phyloP scores from a whole-genome alignment of 2,113 vertebrate genomes.

The Centrocercus urophasianus region DNA sequence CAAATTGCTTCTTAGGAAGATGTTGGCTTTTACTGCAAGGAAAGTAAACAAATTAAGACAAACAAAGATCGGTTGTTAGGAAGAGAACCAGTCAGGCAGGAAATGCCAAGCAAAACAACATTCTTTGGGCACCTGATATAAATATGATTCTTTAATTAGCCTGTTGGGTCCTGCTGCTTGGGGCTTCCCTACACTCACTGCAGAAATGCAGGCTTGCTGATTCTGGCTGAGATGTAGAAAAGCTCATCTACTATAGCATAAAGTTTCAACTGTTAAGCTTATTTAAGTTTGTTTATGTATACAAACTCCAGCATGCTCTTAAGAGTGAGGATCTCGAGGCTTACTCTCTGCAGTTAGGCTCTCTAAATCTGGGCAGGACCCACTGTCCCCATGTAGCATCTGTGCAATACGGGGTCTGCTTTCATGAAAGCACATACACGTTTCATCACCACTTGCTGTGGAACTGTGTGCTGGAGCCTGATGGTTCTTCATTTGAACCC shows the following conservation, averaged over 20 bases:
- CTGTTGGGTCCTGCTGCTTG: conserved; percentile 5
- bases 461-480: neutral
- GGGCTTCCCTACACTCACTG: neutral
- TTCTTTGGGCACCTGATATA: conserved; percentile 32
- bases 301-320: neutral
- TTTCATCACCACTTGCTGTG: neutral
- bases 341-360: neutral
- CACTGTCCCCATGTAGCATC: too few relatives aligned
- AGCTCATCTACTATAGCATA: neutral
- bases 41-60: conserved; percentile 55
- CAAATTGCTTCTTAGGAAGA: conserved; percentile 27
- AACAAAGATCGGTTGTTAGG: conserved; percentile 40
- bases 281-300: neutral
- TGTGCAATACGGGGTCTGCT: neutral
- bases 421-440: neutral
- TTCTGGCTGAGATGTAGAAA: neutral
- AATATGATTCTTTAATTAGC: neutral
- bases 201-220: neutral
- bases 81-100: conserved; percentile 51
- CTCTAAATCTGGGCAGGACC: neutral
- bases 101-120: conserved; percentile 52
- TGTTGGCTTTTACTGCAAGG: conserved; percentile 34
- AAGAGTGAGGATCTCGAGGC: neutral
- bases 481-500: neutral
- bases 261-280: neutral